phyloP scores from a whole-genome alignment of 1,140 invertebrate genomes.

The Macrosteles quadrilineatus region DNA sequence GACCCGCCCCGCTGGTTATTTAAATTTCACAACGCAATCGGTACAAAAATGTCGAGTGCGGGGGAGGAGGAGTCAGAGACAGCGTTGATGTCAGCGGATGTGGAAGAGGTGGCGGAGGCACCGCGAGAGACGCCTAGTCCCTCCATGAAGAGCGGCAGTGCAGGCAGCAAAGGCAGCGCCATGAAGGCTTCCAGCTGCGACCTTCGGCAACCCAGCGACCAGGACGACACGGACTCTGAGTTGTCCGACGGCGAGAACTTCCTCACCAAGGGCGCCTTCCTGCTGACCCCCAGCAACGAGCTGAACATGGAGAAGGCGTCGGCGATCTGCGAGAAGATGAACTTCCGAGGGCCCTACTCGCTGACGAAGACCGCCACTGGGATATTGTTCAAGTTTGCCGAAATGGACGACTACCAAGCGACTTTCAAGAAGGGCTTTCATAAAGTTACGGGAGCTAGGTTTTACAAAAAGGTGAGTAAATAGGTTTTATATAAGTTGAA shows the following conservation, averaged over 20 bases:
- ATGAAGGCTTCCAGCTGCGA: not conserved
- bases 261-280: conserved; percentile 68
- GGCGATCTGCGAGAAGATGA: conserved; percentile 84
- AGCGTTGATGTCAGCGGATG: conserved; percentile 24
- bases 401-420: conserved; percentile 79
- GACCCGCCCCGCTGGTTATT: not conserved
- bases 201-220: conserved; percentile 28
- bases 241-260: conserved; percentile 45
- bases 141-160: conserved; percentile 20
- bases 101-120: not conserved
- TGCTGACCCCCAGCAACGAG: conserved; percentile 79
- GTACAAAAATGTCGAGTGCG: conserved; percentile 19
- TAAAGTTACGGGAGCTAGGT: conserved; percentile 74
- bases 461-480: conserved; percentile 71
- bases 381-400: conserved; percentile 84
- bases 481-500: no score
- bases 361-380: conserved; percentile 83
- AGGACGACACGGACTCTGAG: conserved; percentile 42
- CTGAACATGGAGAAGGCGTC: conserved; percentile 80
- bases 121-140: not conserved
- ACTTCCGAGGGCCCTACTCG: conserved; percentile 80
- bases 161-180: conserved; percentile 21
- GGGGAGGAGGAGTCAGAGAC: conserved; percentile 22
- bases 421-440: conserved; percentile 85
- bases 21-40: conserved; percentile 23